These are phyloP conservation scores for Epizoanthus fatuus DNA, from an alignment of 92 coral and sea anemone genomes.

Conservation along the genomic window DNA sequence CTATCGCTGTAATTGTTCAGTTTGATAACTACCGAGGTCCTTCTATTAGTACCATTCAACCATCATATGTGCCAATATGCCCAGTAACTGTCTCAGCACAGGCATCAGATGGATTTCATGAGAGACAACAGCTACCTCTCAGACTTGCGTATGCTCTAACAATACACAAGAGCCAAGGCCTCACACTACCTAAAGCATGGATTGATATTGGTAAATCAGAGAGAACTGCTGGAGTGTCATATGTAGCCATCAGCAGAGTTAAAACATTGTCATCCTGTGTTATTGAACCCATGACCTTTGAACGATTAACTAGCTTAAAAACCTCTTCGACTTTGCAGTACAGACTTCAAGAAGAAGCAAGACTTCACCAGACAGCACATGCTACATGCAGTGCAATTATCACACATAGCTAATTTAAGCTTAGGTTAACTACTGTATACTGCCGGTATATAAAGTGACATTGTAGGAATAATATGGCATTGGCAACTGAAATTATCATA, in stretches of 20 bases:
- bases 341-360: constrained; percentile 46
- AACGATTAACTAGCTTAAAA: constrained; percentile 29
- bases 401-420: constrained; percentile 5
- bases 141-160: background rate
- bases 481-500: background rate
- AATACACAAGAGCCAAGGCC: background rate
- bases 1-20: constrained; percentile 25
- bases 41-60: constrained; percentile 21
- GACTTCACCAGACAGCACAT: constrained; percentile 32
- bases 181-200: background rate
- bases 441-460: constrained; percentile 5
- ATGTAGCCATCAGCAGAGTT: constrained; percentile 5
- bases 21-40: constrained; percentile 34
- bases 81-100: background rate
- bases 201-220: background rate
- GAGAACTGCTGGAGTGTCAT: constrained; percentile 4
- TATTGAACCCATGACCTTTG: constrained; percentile 42
- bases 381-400: constrained; percentile 37
- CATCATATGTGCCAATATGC: constrained; percentile 22
- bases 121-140: background rate
- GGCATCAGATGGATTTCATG: background rate
- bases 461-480: constrained; percentile 5
- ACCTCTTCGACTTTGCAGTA: constrained; percentile 39
- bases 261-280: constrained; percentile 4
- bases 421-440: constrained; percentile 10